Base-by-base conservation (phyloP, 2,888 invertebrate genomes). In the Phengaris arion region DNA sequence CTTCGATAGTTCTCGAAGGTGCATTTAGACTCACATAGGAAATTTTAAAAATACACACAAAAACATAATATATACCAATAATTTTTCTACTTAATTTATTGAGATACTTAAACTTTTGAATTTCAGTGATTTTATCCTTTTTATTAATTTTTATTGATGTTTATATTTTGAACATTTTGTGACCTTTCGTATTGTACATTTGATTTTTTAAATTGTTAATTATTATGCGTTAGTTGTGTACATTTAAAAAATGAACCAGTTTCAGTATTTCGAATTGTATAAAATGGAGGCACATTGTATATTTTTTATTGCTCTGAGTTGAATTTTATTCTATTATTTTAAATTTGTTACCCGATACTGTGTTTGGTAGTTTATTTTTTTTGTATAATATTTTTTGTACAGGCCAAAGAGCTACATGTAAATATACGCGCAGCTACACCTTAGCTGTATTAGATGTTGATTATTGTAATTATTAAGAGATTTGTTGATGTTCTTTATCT, bases 401-500 rank as follows among this genome's bases (percentile, higher is more conserved):
- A 88, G 92, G 92, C 93, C 93, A 93, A 93, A 93, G 93, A 93
- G 93, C 93, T 93, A 45, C 91, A 88, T 92, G 92, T 93, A 93
- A 89, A 93, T 92, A 92, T 83, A 83, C 22, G 85, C 81, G 87
- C 90, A 88, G 91, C 89, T 88, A 81, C 81, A 81, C 80, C 83
- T 82, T 84, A 85, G 90, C 87, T 89, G 90, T 83, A 82, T 83
- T 87, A 89, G 87, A 87, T 81, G 89, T 93, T 90, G 92, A 93
- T 93, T 93, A 88, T 88, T 88, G 91, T 93, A 91, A 90, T 93
- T 91, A 87, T 87, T 91, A 93, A 92, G 92, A 89, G 83, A 93
- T 92, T 92, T 94, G 94, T 94, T 94, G 93, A 93, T 93, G 93
- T 93, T 94, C 93, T 92, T 87, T 84, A 90, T 91, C 92, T 92